phyloP scores from a whole-genome alignment of 2,888 invertebrate genomes.

The Gari tellinella region DNA sequence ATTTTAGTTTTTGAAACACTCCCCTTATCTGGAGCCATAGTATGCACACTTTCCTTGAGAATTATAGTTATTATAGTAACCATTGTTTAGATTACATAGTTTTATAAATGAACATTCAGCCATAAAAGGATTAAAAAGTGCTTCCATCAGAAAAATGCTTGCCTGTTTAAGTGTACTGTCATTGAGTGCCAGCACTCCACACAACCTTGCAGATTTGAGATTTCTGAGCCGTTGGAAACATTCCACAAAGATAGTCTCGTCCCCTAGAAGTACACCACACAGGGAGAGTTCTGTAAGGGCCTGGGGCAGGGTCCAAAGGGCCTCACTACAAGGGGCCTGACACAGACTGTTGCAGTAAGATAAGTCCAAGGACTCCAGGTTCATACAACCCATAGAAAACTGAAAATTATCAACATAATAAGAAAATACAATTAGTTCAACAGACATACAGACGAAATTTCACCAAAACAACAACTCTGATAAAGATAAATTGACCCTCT shows the following conservation, averaged over 20 bases:
- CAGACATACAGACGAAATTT: too few relatives aligned
- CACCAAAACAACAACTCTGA: too few relatives aligned
- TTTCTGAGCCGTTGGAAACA: slow-evolving; percentile 70
- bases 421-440: too few relatives aligned
- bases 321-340: slow-evolving; percentile 65
- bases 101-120: neutral
- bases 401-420: slow-evolving; percentile 60
- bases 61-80: too few relatives aligned
- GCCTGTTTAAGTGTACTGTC: slow-evolving; percentile 79
- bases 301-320: slow-evolving; percentile 76
- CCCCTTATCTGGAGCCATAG: too few relatives aligned
- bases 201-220: slow-evolving; percentile 71
- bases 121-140: neutral
- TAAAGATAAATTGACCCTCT: too few relatives aligned
- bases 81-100: neutral
- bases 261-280: slow-evolving; percentile 75
- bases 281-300: slow-evolving; percentile 75
- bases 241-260: slow-evolving; percentile 75
- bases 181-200: slow-evolving; percentile 79
- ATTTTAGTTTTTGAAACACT: too few relatives aligned
- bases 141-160: neutral
- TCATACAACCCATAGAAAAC: slow-evolving; percentile 76
- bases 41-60: too few relatives aligned
- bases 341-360: slow-evolving; percentile 78
- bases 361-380: slow-evolving; percentile 74